Evolutionary conservation across 2,888 invertebrate species (phyloP).

Genomic region (Spilarctia lutea): DNA sequence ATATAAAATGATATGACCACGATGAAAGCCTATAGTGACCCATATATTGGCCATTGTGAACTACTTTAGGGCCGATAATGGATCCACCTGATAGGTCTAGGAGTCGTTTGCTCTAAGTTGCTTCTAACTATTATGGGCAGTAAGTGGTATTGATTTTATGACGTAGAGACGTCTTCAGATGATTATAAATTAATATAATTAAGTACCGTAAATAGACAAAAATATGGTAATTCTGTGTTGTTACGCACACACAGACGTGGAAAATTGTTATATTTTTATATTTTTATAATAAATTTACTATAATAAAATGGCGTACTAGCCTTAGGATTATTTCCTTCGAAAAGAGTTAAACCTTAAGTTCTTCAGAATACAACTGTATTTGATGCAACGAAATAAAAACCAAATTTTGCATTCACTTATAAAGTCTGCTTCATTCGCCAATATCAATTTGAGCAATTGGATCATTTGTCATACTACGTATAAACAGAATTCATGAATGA

Average conservation of each 20-base stretch:
- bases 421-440: too few species aligned
- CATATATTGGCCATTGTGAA: slow-evolving; percentile 53
- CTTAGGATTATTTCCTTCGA: too few species aligned
- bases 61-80: slow-evolving; percentile 54
- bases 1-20: slow-evolving; percentile 43
- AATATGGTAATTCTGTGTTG: background rate
- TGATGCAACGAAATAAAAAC: too few species aligned
- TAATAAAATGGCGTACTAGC: too few species aligned
- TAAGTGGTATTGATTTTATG: slow-evolving; percentile 17
- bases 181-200: background rate
- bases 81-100: slow-evolving; percentile 44
- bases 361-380: too few species aligned
- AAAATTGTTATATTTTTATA: background rate
- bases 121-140: slow-evolving; percentile 33
- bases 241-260: background rate
- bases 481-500: background rate
- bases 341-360: too few species aligned
- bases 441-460: background rate
- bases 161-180: background rate
- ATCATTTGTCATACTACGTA: slow-evolving; percentile 5
- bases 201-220: background rate
- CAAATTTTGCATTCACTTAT: too few species aligned
- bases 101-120: slow-evolving; percentile 19
- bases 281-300: background rate
- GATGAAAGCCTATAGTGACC: slow-evolving; percentile 40